phyloP scores from a whole-genome alignment of 2,888 invertebrate genomes.

The Macroteleia sp. region DNA sequence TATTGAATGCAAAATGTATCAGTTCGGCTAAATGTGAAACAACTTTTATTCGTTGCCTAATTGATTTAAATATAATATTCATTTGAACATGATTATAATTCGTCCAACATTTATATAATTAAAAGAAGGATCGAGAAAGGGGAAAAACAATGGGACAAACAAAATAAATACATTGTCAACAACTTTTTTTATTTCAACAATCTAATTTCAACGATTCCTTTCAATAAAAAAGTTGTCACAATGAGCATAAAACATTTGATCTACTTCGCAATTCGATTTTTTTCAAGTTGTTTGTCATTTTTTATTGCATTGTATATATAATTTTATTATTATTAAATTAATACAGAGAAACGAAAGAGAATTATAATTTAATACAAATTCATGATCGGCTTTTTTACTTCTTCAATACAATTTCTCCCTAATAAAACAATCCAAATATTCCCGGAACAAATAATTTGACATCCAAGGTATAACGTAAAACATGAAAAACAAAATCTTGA shows the following conservation, averaged over 20 bases:
- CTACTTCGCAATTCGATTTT: constrained; percentile 51
- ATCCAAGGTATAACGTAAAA: constrained; percentile 23
- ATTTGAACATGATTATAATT: too few relatives aligned
- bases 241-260: constrained; percentile 42
- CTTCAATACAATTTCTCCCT: too few relatives aligned
- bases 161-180: constrained; percentile 50
- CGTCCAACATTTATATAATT: too few relatives aligned
- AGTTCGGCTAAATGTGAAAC: too few relatives aligned
- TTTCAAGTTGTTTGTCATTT: constrained; percentile 51
- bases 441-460: constrained; percentile 33
- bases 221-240: constrained; percentile 58
- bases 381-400: too few relatives aligned
- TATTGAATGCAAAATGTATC: too few relatives aligned
- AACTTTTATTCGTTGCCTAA: too few relatives aligned
- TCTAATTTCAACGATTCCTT: constrained; percentile 35
- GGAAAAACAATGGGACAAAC: constrained; percentile 23
- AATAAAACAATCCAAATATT: constrained; percentile 4
- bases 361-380: constrained; percentile 53
- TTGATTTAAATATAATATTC: too few relatives aligned
- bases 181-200: constrained; percentile 57
- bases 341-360: constrained; percentile 46
- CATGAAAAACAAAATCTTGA: constrained; percentile 1
- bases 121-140: not conserved
- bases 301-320: constrained; percentile 49
- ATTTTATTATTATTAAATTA: constrained; percentile 43